Conservation (phyloP, 2,113 vertebrate genomes). For the Aspidoscelis tigris region DNA sequence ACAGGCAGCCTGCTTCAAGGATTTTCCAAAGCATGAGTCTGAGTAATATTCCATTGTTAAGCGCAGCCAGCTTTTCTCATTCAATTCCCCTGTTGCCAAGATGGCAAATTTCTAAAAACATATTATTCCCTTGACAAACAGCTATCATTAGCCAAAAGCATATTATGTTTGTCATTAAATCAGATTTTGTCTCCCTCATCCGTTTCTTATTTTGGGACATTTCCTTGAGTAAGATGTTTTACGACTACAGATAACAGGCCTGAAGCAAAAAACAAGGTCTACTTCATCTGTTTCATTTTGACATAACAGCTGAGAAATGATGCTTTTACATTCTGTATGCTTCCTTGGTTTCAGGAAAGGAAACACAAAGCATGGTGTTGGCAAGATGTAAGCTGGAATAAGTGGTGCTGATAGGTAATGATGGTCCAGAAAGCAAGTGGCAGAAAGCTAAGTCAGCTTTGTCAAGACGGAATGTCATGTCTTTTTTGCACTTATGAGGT, state of each 20-base stretch:
- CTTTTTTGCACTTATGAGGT: too few relatives aligned
- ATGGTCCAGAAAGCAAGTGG: not conserved
- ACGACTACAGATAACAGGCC: not conserved
- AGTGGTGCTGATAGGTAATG: not conserved
- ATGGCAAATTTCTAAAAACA: slow-evolving; percentile 25
- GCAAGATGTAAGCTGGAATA: not conserved
- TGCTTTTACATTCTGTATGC: not conserved
- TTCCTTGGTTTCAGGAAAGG: too few relatives aligned
- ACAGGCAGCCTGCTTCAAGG: slow-evolving; percentile 3
- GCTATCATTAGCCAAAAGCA: not conserved
- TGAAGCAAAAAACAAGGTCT: not conserved
- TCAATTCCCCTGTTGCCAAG: slow-evolving; percentile 10
- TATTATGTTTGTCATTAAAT: not conserved
- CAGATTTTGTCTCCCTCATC: not conserved
- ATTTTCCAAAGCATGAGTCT: not conserved
- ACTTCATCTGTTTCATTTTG: not conserved
- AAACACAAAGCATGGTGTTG: not conserved
- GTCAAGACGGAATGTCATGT: not conserved
- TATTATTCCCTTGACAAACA: not conserved
- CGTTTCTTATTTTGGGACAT: not conserved
- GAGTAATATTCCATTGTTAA: not conserved
- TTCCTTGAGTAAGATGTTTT: not conserved
- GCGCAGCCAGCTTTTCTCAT: slow-evolving; percentile 20
- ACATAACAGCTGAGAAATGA: not conserved
- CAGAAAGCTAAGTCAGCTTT: not conserved